Evolutionary conservation across 2,797 vertebrate species (phyloP).

Genomic region (Urosaurus nigricauda): DNA sequence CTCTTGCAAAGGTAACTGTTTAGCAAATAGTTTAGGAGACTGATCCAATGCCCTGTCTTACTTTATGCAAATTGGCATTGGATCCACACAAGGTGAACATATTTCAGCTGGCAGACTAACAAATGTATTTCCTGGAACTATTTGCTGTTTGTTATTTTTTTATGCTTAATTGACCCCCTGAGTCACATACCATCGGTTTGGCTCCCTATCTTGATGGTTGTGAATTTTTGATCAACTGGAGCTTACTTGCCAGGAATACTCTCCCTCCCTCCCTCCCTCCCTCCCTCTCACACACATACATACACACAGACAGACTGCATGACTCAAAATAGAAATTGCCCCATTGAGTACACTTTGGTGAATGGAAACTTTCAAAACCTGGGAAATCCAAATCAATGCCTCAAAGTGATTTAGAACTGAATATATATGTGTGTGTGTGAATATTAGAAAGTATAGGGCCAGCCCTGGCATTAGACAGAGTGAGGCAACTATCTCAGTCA

Average conservation of each 20-base stretch:
- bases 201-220: background rate
- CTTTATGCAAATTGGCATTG: conserved; percentile 36
- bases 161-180: conserved; percentile 23
- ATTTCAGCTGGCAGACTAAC: conserved; percentile 42
- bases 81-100: conserved; percentile 38
- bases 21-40: conserved; percentile 56
- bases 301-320: background rate
- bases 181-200: background rate
- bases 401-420: conserved; percentile 10
- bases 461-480: background rate
- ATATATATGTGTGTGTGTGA: no score
- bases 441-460: background rate
- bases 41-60: conserved; percentile 59
- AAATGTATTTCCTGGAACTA: conserved; percentile 46
- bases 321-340: conserved; percentile 9
- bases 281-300: background rate
- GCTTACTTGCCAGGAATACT: background rate
- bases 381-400: background rate
- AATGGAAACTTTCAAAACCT: background rate
- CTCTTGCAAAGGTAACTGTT: conserved; percentile 60
- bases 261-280: no score
- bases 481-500: background rate
- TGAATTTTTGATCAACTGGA: conserved; percentile 22
- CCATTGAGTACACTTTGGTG: background rate
- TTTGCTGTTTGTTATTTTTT: conserved; percentile 48